Percentiles rank a stretch among this genome's conserved stretches.
Conservation (phyloP, 2,888 invertebrate species). For the Lochmaea crataegi region DNA sequence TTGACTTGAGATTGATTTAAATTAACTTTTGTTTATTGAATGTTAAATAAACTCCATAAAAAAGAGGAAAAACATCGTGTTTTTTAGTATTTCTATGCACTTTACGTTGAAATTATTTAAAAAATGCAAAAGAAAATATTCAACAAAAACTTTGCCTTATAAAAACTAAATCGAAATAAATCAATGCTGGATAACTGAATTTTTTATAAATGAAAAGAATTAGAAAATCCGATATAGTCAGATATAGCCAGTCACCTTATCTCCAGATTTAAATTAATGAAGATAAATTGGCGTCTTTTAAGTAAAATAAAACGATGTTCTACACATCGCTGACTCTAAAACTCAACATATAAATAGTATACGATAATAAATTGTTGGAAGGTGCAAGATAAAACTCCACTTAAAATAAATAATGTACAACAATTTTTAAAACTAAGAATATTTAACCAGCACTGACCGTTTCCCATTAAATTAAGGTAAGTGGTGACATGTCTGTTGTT, state of each 20-base stretch:
- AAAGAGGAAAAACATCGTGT: too few species aligned
- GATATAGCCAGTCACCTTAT: background rate
- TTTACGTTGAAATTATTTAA: too few species aligned
- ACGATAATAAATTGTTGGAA: conserved; percentile 16
- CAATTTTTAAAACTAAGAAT: conserved; percentile 3
- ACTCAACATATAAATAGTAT: conserved; percentile 18
- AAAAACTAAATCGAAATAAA: too few species aligned
- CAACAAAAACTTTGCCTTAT: too few species aligned
- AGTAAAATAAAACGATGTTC: conserved; percentile 7
- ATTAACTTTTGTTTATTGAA: too few species aligned
- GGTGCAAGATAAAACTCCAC: conserved; percentile 20
- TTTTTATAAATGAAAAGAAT: too few species aligned
- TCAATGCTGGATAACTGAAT: too few species aligned
- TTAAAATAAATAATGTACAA: conserved; percentile 18
- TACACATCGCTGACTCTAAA: conserved; percentile 7
- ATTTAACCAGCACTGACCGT: conserved; percentile 13
- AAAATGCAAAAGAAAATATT: too few species aligned
- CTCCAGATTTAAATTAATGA: conserved; percentile 8
- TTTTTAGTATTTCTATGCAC: too few species aligned
- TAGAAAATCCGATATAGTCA: too few species aligned
- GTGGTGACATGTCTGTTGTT: conserved; percentile 7
- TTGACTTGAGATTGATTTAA: too few species aligned
- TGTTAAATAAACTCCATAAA: too few species aligned
- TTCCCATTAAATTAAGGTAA: conserved; percentile 12
- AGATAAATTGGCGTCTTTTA: conserved; percentile 14